Evolutionary conservation across 2,113 vertebrate genomes (phyloP).

Genomic region (Colius striatus): DNA sequence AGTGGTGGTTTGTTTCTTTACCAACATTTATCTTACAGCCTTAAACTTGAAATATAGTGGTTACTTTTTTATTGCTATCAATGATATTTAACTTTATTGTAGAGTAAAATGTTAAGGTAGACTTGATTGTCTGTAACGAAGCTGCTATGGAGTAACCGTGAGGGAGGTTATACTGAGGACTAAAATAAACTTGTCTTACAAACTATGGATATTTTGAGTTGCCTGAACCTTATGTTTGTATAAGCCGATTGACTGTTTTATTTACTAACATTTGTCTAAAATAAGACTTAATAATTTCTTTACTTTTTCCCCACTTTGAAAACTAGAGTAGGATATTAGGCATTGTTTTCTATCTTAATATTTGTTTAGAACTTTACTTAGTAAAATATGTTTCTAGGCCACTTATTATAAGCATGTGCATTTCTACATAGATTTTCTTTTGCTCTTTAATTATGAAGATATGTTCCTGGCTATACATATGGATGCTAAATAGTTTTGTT

Average conservation of each 20-base stretch:
- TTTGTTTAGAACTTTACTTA: not conserved
- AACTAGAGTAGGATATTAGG: not conserved
- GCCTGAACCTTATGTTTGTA: not conserved
- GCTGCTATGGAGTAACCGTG: not conserved
- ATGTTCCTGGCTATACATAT: not conserved
- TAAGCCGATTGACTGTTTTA: not conserved
- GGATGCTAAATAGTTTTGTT: not conserved
- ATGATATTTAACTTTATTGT: not conserved
- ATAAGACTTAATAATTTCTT: not conserved
- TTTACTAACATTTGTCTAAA: not conserved
- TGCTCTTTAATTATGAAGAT: not conserved
- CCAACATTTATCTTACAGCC: not conserved
- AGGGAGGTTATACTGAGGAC: not conserved
- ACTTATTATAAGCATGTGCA: not conserved
- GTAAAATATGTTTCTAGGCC: not conserved
- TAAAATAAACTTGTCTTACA: not conserved
- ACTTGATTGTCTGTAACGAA: not conserved
- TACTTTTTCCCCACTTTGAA: not conserved
- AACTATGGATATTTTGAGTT: not conserved
- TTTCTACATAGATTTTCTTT: not conserved
- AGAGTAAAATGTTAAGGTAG: not conserved
- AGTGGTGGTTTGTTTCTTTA: not conserved
- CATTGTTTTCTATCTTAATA: not conserved
- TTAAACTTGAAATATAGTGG: not conserved
- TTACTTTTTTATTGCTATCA: not conserved